phyloP scores from a whole-genome alignment of 2,797 vertebrate genomes.

The Anolis apletophallus region DNA sequence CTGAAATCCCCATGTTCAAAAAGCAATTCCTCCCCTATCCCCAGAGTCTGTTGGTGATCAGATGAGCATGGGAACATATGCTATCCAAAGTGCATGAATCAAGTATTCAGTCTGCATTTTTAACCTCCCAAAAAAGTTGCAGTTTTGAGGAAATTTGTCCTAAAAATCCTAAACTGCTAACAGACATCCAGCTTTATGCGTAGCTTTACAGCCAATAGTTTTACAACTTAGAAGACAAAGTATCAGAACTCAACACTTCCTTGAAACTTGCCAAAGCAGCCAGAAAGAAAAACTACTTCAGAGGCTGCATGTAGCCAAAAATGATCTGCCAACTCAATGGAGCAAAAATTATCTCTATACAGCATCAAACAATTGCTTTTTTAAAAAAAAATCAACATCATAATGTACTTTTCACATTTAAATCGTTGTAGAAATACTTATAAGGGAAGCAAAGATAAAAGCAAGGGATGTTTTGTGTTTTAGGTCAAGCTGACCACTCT shows the following conservation, averaged over 20 bases:
- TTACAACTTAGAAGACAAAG: neutral
- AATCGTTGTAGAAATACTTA: neutral
- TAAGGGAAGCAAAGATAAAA: neutral
- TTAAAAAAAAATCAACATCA: neutral
- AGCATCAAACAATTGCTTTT: neutral
- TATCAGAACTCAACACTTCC: neutral
- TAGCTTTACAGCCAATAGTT: neutral
- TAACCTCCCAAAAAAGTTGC: neutral
- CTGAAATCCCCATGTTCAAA: neutral
- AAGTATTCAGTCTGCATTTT: neutral
- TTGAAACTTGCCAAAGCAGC: neutral
- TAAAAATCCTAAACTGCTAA: neutral
- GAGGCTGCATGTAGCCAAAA: neutral
- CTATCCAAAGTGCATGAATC: too few species aligned
- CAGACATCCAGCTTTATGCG: neutral
- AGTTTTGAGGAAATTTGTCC: too few species aligned
- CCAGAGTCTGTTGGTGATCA: neutral
- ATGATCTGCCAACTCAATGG: neutral
- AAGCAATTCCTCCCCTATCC: neutral
- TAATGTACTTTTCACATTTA: neutral
- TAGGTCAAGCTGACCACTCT: neutral
- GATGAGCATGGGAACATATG: neutral
- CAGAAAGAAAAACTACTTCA: neutral
- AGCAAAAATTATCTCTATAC: neutral
- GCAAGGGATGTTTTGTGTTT: too few species aligned